Conservation (phyloP, 2,113 vertebrate species). For the Dasyurus viverrinus region DNA sequence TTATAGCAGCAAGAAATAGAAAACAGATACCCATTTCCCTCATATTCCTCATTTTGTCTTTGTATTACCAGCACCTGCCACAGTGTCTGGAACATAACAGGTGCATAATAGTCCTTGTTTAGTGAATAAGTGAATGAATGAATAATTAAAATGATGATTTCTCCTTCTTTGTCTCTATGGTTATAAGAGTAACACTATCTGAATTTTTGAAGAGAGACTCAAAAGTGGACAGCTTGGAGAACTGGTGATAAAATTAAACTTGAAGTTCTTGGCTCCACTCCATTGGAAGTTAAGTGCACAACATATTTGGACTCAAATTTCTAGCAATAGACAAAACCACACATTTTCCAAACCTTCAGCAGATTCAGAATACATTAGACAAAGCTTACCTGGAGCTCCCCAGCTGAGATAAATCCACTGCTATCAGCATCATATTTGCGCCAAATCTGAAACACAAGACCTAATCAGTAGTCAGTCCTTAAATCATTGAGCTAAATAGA, state of each 20-base stretch:
- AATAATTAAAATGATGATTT: not conserved
- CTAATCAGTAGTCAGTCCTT: not conserved
- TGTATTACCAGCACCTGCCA: not conserved
- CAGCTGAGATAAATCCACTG: constrained; percentile 95
- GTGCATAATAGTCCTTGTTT: not conserved
- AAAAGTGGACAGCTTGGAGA: not conserved
- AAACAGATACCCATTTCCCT: not conserved
- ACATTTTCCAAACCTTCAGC: not conserved
- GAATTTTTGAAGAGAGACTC: not conserved
- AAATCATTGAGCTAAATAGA: not conserved
- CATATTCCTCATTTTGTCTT: not conserved
- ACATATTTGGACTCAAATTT: not conserved
- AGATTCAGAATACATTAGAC: not conserved
- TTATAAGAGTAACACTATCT: not conserved
- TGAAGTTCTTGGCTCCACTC: not conserved
- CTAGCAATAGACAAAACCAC: not conserved
- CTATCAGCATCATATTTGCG: constrained; percentile 94
- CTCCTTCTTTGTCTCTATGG: not conserved
- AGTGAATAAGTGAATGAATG: not conserved
- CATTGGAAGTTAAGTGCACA: not conserved
- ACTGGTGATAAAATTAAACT: not conserved
- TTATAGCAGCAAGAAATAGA: not conserved
- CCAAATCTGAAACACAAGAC: constrained; percentile 91
- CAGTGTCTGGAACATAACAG: not conserved
- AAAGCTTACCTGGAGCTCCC: constrained; percentile 90